Evolutionary conservation across 2,113 vertebrate genomes (phyloP), one percentile per base, ranked within the genome.

Genomic region (Lampris incognitus): DNA sequence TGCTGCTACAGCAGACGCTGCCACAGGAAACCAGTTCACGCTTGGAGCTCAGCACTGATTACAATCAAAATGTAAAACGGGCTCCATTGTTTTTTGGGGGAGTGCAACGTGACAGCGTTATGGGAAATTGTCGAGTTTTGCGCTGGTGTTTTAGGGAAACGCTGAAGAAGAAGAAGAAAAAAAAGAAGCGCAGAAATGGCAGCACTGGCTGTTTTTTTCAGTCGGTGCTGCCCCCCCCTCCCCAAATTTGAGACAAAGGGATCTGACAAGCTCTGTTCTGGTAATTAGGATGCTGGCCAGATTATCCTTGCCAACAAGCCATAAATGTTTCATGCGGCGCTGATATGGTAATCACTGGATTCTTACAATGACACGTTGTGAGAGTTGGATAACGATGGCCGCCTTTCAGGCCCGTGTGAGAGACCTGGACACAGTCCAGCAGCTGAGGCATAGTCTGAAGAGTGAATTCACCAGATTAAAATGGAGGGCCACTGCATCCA

Each of bases 361-460:
- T 83, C 78, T 79, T 72, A 90, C 90, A 92, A 91, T 91, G 90
- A 87, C 88, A 92, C 85, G 89, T 91, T 91, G 91, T 92, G 88
- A 89, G 88, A 81, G 88, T 79, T 91, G 86, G 84, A 90, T 86
- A 91, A 91, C 79, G 83, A 88, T 89, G 83, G 86, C 83, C 89
- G 88, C 88, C 90, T 91, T 84, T 88, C 83, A 89, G 85, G 69
- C 72, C 83, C 76, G 66, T 80, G 80, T 72, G 81, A 87, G 75
- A n/a, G n/a, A n/a, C 87, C 85, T 91, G 92, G 90, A 87, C 54
- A 13, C 49, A 5, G 64, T 83, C 92, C 90, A 92, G 73, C 68
- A 76, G 76, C 81, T 71, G 82, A 85, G 78, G 73, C 84, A 59
- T 66, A 68, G 81, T 58, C 74, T 69, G 66, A 74, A 77, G 74